phyloP scores from a whole-genome alignment of 2,113 vertebrate genomes.

The Leptodactylus fuscus region DNA sequence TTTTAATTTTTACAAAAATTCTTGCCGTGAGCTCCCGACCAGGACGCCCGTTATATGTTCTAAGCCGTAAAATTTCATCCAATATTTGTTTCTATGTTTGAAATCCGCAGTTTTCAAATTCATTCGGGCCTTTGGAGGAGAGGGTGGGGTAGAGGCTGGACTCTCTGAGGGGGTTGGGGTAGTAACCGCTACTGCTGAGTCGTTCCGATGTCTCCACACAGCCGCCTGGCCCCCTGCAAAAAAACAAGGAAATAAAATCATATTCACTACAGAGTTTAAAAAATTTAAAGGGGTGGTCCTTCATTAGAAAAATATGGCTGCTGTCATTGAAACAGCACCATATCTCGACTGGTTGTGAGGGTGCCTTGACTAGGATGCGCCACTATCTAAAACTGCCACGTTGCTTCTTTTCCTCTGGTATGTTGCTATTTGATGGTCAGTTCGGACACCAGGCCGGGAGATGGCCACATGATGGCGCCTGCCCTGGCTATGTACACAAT shows the following conservation, averaged over 20 bases:
- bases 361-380: too few relatives aligned
- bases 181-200: not conserved
- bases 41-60: not conserved
- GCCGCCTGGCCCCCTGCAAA: not conserved
- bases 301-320: too few relatives aligned
- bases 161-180: not conserved
- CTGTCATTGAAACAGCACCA: too few relatives aligned
- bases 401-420: too few relatives aligned
- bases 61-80: not conserved
- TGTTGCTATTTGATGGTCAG: too few relatives aligned
- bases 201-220: not conserved
- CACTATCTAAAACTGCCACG: too few relatives aligned
- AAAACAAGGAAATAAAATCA: not conserved
- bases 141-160: not conserved
- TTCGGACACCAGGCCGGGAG: too few relatives aligned
- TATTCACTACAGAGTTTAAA: too few relatives aligned
- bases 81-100: not conserved
- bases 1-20: not conserved
- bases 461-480: too few relatives aligned
- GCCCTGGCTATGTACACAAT: too few relatives aligned
- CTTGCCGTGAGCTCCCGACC: not conserved
- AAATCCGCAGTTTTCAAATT: slow-evolving; percentile 2
- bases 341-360: too few relatives aligned
- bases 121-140: not conserved
- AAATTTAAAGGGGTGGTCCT: too few relatives aligned